phyloP scores from a whole-genome alignment of 2,888 invertebrate species.

The Lithophane ornitopus region DNA sequence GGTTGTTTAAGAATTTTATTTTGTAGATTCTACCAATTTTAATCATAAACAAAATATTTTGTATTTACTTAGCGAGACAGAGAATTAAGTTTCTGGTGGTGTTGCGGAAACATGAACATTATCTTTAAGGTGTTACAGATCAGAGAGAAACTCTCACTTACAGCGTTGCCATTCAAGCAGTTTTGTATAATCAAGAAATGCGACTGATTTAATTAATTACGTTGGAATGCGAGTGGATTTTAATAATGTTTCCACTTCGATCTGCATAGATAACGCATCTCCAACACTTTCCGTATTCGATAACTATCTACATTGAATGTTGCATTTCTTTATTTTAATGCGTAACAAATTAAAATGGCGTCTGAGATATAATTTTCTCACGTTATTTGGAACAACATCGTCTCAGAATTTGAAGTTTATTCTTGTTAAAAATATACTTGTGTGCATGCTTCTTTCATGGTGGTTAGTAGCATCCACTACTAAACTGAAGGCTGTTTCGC shows the following conservation, averaged over 20 bases:
- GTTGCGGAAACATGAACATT: too few relatives aligned
- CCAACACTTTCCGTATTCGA: conserved; percentile 36
- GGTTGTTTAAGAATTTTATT: too few relatives aligned
- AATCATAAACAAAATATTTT: too few relatives aligned
- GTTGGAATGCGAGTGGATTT: conserved; percentile 18
- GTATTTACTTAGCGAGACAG: too few relatives aligned
- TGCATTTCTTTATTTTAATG: conserved; percentile 32
- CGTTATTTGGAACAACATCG: background rate
- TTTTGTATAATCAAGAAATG: conserved; percentile 17
- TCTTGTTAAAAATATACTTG: background rate
- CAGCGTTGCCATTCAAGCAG: background rate
- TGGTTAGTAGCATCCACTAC: background rate
- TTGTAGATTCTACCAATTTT: too few relatives aligned
- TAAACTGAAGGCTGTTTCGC: background rate
- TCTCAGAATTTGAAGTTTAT: background rate
- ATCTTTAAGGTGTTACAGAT: too few relatives aligned
- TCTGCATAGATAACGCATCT: conserved; percentile 45
- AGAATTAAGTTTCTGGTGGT: too few relatives aligned
- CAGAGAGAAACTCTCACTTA: too few relatives aligned
- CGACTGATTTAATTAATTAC: background rate
- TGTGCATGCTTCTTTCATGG: background rate
- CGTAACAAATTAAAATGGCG: background rate
- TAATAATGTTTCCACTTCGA: background rate
- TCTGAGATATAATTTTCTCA: background rate
- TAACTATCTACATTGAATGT: background rate